Evolutionary conservation across 2,888 invertebrate genomes (phyloP), one percentile per base, ranked within the genome.

Genomic region (Lathronympha strigana): DNA sequence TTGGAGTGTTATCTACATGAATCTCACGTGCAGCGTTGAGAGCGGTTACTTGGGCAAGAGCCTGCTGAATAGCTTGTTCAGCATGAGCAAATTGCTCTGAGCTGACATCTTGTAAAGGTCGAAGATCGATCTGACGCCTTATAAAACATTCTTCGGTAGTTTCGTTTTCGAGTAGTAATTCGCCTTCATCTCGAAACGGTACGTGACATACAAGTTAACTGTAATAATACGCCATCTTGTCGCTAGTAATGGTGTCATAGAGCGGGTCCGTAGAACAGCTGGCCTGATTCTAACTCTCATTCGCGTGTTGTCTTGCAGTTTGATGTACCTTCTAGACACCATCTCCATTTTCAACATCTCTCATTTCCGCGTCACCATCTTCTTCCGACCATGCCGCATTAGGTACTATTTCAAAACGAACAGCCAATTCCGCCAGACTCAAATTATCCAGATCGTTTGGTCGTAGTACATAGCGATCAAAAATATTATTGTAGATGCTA

Each of bases 341-440:
- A n/a, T n/a, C n/a, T 50, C 13, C 11, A 40, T 15, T 53, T 60
- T 75, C 70, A 40, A 68, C 50, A 1, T 69, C 70, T n/a, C 74
- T 71, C 1, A 74, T 19, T 47, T 76, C 72, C 1, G 1, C 50
- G 58, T 75, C 73, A 5, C 71, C 74, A 33, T 74, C 58, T 2
- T 74, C 74, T 8, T 76, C 72, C 0, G 17, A 28, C 73, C 73
- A 74, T 15, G 50, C 19, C 11, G 64, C 1, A 38, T 54, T 71
- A 23, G 72, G 69, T 0, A 75, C 66, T 0, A 69, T 73, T 69
- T 77, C 75, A 67, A 23, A 77, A 11, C 72, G 71, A 1, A 78
- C 71, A 1, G 76, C 72, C 69, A 76, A 78, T 73, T 77, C 75
- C 0, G 74, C 76, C 0, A 77, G 53, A 28, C 75, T 77, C 67